A percentile compares a stretch with the other conserved stretches of the same genome.
These are phyloP conservation scores for Forbesichthys agassizii DNA, from an alignment of 2,113 vertebrate genomes.

Conservation along the genomic window DNA sequence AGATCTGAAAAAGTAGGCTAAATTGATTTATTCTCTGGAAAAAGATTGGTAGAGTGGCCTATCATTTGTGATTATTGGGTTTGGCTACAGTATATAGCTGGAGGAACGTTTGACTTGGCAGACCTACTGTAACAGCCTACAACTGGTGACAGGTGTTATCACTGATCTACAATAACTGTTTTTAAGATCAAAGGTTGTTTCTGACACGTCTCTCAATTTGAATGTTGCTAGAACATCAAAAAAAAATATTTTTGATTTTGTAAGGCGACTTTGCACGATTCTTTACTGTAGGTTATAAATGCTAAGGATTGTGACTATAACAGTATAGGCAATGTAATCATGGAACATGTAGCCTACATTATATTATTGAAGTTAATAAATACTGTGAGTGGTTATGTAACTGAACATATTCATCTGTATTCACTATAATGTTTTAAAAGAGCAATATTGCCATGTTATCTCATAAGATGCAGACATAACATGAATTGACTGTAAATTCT, in stretches of 20 bases:
- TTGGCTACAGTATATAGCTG: not conserved
- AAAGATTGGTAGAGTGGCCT: no score
- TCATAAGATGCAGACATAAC: conserved; percentile 43
- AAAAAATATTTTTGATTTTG: conserved; percentile 29
- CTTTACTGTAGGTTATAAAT: conserved; percentile 23
- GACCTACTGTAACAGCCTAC: not conserved
- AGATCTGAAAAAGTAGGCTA: no score
- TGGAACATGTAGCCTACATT: conserved; percentile 48
- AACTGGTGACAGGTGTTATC: conserved; percentile 1
- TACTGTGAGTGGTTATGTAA: conserved; percentile 74
- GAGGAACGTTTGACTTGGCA: not conserved
- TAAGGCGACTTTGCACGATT: conserved; percentile 58
- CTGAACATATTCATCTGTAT: conserved; percentile 62
- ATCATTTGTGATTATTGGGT: not conserved
- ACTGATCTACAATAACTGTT: not conserved
- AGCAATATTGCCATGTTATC: conserved; percentile 45
- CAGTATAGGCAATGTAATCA: conserved; percentile 38
- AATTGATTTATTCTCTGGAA: no score
- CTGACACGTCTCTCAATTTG: conserved; percentile 12
- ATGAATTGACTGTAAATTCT: conserved; percentile 63
- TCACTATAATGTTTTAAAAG: conserved; percentile 57
- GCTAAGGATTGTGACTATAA: conserved; percentile 56
- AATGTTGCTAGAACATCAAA: conserved; percentile 31
- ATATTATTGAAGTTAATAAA: conserved; percentile 67
- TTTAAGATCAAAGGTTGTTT: not conserved